phyloP scores from a whole-genome alignment of 2,113 vertebrate species.

The Ceratotherium simum region DNA sequence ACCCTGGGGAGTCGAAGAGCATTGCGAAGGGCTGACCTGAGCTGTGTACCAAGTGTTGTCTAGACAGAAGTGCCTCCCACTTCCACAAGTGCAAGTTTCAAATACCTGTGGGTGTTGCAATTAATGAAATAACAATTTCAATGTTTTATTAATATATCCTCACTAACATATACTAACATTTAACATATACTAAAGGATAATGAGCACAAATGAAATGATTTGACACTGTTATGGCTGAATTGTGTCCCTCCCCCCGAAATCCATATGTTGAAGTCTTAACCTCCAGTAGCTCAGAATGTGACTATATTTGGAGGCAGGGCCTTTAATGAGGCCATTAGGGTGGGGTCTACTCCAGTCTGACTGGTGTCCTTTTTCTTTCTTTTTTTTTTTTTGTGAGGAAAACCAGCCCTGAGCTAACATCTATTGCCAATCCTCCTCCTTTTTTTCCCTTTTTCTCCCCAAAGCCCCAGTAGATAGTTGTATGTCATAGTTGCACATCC shows the following conservation, averaged over 20 bases:
- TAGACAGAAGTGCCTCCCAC: neutral
- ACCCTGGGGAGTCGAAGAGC: neutral
- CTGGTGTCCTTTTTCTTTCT: neutral
- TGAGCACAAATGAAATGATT: neutral
- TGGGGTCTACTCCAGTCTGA: neutral
- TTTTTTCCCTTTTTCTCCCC: too few relatives aligned
- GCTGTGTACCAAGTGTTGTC: neutral
- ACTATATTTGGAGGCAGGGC: neutral
- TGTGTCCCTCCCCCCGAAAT: neutral
- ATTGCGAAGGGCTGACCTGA: neutral
- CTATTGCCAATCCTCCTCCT: too few relatives aligned
- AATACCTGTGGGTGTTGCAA: neutral
- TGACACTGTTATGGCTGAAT: too few relatives aligned
- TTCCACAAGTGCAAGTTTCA: neutral
- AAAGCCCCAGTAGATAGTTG: too few relatives aligned
- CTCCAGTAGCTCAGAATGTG: neutral
- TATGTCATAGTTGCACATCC: too few relatives aligned
- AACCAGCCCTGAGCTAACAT: too few relatives aligned
- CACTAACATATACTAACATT: neutral
- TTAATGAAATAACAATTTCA: neutral
- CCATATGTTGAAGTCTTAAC: neutral
- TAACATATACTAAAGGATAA: neutral
- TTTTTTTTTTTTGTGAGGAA: too few relatives aligned
- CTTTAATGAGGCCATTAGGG: neutral
- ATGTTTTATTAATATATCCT: neutral